These are phyloP conservation scores for Meta bourneti DNA, from an alignment of 2,888 invertebrate genomes.

Conservation along the genomic window DNA sequence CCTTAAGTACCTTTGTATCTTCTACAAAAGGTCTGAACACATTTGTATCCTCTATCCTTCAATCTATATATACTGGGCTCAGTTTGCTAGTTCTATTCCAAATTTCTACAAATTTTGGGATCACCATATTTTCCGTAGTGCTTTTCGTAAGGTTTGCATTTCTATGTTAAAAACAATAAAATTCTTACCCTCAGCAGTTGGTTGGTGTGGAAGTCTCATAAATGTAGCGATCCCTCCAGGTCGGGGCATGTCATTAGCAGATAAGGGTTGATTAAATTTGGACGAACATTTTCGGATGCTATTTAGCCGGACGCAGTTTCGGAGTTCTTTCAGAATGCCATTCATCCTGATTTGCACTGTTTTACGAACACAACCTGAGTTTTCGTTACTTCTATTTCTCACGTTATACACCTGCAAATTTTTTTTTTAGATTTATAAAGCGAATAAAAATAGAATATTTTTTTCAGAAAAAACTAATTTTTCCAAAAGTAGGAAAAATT, in stretches of 20 bases:
- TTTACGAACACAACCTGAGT: no score
- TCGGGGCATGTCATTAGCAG: constrained; percentile 71
- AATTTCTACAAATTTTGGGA: no score
- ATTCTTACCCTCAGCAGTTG: constrained; percentile 54
- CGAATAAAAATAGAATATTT: background rate
- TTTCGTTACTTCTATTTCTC: no score
- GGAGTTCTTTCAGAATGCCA: background rate
- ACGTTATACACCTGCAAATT: background rate
- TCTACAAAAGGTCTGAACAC: no score
- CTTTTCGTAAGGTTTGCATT: no score
- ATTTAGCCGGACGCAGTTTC: background rate
- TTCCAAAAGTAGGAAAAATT: background rate
- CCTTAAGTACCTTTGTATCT: no score
- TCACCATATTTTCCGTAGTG: no score
- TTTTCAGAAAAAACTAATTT: background rate
- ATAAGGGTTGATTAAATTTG: constrained; percentile 61
- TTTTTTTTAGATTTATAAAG: background rate
- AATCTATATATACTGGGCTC: no score
- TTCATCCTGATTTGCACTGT: no score
- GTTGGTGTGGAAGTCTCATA: constrained; percentile 67
- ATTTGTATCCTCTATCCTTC: no score
- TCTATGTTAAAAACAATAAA: background rate
- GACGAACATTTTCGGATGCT: constrained; percentile 23
- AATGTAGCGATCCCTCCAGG: constrained; percentile 72
- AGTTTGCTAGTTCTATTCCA: no score